These are phyloP conservation scores for Hylaea fasciaria DNA, from an alignment of 2,888 invertebrate species.

Conservation along the genomic window DNA sequence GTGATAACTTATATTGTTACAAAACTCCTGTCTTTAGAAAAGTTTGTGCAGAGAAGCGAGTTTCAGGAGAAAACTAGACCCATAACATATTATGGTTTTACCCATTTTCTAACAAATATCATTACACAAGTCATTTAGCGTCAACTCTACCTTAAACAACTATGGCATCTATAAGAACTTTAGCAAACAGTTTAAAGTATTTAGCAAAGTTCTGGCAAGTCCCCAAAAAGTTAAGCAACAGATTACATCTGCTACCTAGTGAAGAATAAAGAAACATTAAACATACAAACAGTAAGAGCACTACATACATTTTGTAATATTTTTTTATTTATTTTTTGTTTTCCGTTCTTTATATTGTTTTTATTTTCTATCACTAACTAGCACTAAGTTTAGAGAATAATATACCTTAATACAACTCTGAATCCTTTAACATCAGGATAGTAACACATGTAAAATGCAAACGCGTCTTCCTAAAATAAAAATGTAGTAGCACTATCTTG, in stretches of 20 bases:
- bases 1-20: too few relatives aligned
- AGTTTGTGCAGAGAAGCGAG: slow-evolving; percentile 1
- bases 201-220: slow-evolving; percentile 27
- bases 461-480: too few relatives aligned
- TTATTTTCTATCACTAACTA: too few relatives aligned
- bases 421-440: too few relatives aligned
- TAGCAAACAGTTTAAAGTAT: slow-evolving; percentile 32
- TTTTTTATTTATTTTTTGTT: neutral
- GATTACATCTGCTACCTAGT: slow-evolving; percentile 30
- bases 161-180: slow-evolving; percentile 24
- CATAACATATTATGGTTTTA: slow-evolving; percentile 30
- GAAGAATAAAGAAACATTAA: slow-evolving; percentile 9
- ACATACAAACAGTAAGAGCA: slow-evolving; percentile 11
- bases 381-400: too few relatives aligned
- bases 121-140: slow-evolving; percentile 26
- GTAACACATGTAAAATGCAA: too few relatives aligned
- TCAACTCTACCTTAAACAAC: slow-evolving; percentile 25
- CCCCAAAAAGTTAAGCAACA: slow-evolving; percentile 30
- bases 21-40: too few relatives aligned
- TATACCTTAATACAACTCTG: too few relatives aligned
- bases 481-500: too few relatives aligned
- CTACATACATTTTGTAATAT: neutral
- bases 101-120: slow-evolving; percentile 25
- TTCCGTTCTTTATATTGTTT: neutral
- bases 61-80: slow-evolving; percentile 15